phyloP scores from a whole-genome alignment of 1,140 invertebrate species.

The Maniola jurtina region DNA sequence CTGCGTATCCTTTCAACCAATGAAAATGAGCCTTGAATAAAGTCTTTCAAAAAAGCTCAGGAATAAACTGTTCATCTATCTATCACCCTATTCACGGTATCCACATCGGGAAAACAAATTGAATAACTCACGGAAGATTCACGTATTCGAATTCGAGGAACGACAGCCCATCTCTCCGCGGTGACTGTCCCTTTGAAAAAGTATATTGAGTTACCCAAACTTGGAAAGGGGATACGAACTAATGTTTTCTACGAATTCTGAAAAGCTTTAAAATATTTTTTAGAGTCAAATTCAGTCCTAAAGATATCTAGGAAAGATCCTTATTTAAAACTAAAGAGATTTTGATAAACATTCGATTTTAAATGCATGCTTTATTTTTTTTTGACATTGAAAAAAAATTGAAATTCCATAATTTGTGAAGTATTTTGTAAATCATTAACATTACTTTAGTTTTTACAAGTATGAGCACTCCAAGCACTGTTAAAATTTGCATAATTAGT shows the following conservation, averaged over 20 bases:
- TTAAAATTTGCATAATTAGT: too few species aligned
- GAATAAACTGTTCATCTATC: conserved; percentile 17
- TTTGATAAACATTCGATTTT: too few species aligned
- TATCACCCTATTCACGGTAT: conserved; percentile 35
- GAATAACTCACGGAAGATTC: conserved; percentile 72
- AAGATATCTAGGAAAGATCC: too few species aligned
- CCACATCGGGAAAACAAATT: conserved; percentile 58
- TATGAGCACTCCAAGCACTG: too few species aligned
- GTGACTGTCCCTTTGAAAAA: conserved; percentile 60
- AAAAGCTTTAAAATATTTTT: background rate
- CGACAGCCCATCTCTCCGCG: conserved; percentile 64
- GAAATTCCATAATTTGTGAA: too few species aligned
- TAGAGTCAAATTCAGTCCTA: background rate
- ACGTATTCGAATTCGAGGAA: conserved; percentile 58
- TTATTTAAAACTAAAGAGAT: too few species aligned
- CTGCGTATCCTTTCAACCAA: too few species aligned
- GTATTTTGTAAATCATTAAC: too few species aligned
- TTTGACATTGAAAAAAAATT: too few species aligned
- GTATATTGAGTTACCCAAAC: conserved; percentile 49
- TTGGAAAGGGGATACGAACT: conserved; percentile 12
- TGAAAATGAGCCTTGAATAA: background rate
- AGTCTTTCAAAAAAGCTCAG: background rate
- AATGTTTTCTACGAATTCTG: conserved; percentile 19
- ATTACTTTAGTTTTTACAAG: too few species aligned
- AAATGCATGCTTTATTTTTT: too few species aligned